Percentiles rank a stretch among this genome's conserved stretches.
Evolutionary conservation across 1,140 invertebrate species (phyloP).

Genomic region (Listronotus oregonensis): DNA sequence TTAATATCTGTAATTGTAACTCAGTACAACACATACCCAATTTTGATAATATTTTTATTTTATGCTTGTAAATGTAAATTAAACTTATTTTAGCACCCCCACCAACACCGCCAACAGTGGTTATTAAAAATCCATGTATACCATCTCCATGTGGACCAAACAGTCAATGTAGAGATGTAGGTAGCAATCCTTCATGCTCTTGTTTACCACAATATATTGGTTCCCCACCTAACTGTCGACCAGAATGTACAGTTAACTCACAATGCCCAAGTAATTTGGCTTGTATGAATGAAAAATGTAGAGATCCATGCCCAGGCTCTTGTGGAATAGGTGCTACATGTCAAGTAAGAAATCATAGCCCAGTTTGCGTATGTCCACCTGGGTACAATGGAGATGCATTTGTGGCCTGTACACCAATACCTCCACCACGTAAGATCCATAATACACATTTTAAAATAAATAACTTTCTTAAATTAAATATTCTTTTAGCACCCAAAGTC

Average conservation of each 20-base stretch:
- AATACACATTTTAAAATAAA: neutral
- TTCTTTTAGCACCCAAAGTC: constrained; percentile 30
- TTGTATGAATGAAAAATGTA: constrained; percentile 74
- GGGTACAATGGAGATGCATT: constrained; percentile 69
- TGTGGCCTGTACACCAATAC: constrained; percentile 60
- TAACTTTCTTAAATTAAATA: neutral
- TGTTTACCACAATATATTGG: constrained; percentile 71
- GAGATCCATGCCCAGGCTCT: constrained; percentile 74
- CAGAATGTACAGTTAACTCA: constrained; percentile 73
- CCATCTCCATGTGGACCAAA: constrained; percentile 83
- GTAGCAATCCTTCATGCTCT: constrained; percentile 66
- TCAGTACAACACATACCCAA: constrained; percentile 16
- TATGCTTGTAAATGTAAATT: too few relatives aligned
- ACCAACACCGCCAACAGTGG: constrained; percentile 47
- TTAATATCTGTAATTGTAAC: constrained; percentile 50
- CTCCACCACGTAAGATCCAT: constrained; percentile 26
- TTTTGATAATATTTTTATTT: constrained; percentile 35
- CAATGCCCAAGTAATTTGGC: constrained; percentile 74
- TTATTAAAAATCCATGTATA: constrained; percentile 67
- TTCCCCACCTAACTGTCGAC: constrained; percentile 71
- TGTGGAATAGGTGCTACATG: constrained; percentile 74
- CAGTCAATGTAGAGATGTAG: constrained; percentile 70
- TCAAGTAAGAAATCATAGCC: constrained; percentile 76
- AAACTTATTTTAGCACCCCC: constrained; percentile 49
- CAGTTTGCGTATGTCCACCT: constrained; percentile 70